Percentiles rank a stretch among this genome's conserved stretches.
Evolutionary conservation across 1,140 invertebrate species (phyloP).

Genomic region (Drosophila littoralis): DNA sequence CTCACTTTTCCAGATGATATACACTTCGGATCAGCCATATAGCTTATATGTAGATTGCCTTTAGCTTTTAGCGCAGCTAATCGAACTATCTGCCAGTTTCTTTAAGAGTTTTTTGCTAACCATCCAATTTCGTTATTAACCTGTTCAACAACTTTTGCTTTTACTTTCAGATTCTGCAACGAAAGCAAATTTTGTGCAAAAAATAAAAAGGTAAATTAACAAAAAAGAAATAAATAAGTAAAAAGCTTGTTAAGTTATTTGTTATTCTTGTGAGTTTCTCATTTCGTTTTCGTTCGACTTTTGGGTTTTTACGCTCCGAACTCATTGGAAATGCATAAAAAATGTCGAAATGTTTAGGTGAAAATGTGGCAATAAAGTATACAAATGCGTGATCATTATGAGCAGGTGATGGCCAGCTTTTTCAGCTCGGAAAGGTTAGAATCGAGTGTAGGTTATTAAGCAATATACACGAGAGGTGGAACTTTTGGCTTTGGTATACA

Average conservation of each 20-base stretch:
- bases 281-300: conserved; percentile 33
- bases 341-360: no score
- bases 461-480: no score
- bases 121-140: conserved; percentile 20
- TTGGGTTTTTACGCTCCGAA: no score
- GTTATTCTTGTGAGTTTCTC: conserved; percentile 24
- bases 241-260: conserved; percentile 27
- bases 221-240: background rate
- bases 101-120: background rate
- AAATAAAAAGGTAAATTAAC: conserved; percentile 39
- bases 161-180: conserved; percentile 66
- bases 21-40: background rate
- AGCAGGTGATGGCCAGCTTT: no score
- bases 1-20: background rate
- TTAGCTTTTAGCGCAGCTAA: background rate
- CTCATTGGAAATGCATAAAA: no score
- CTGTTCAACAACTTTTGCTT: conserved; percentile 40
- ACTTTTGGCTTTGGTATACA: no score
- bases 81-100: conserved; percentile 3
- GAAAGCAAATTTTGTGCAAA: conserved; percentile 56
- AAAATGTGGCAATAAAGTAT: no score
- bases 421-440: no score
- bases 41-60: background rate
- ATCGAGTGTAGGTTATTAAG: no score
- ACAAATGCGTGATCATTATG: no score